These are phyloP conservation scores for Artibeus lituratus DNA, from an alignment of 2,797 vertebrate species.

Conservation along the genomic window DNA sequence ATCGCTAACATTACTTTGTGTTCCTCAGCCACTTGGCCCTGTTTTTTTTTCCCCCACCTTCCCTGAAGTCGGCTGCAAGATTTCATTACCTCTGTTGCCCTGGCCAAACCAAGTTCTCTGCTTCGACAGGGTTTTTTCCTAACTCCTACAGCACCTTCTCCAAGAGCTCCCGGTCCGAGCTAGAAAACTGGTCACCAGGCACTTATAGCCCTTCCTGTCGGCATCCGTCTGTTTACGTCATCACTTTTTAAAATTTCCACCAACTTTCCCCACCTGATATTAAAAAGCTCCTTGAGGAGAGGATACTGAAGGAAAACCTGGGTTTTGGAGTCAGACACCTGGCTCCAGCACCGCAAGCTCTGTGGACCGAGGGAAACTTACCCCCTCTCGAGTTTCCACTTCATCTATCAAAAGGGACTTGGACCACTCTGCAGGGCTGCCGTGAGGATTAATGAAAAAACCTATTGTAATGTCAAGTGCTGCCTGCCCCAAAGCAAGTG, in stretches of 20 bases:
- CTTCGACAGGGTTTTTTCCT: neutral
- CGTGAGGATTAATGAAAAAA: neutral
- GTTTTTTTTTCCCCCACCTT: neutral
- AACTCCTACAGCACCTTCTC: neutral
- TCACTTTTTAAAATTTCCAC: neutral
- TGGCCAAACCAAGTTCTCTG: neutral
- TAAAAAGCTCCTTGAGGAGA: neutral
- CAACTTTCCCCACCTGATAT: neutral
- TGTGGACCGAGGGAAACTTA: neutral
- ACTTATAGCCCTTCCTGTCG: neutral
- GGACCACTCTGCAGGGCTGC: neutral
- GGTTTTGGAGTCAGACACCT: neutral
- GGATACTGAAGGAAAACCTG: neutral
- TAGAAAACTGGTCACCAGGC: neutral
- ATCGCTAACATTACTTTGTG: slow-evolving; percentile 19
- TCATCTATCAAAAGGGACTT: neutral
- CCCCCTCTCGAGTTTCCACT: neutral
- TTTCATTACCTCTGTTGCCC: neutral
- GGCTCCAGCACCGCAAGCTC: neutral
- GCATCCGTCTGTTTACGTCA: neutral
- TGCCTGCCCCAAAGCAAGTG: neutral
- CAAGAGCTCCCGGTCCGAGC: neutral
- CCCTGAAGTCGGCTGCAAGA: neutral
- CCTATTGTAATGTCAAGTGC: neutral
- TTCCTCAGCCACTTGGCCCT: neutral